These are phyloP conservation scores for Phaenicophaeus curvirostris DNA, from an alignment of 2,797 vertebrate species.

Conservation along the genomic window DNA sequence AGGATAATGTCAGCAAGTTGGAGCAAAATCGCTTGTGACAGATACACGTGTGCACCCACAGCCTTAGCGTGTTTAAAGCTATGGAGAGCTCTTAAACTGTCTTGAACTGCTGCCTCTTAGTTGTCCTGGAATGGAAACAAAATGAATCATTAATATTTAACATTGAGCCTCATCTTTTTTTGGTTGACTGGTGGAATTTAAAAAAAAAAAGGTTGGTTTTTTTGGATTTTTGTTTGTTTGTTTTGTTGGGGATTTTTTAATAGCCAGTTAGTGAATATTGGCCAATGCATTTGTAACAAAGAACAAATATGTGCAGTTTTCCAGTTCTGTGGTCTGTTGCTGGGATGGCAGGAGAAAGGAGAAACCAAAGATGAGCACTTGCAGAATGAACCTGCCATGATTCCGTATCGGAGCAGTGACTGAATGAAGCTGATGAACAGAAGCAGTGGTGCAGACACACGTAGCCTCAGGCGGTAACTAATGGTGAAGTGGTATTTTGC, in stretches of 20 bases:
- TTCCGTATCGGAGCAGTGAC: accelerated
- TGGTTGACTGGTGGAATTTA: not conserved
- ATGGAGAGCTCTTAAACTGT: not conserved
- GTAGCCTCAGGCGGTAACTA: not conserved
- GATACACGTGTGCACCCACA: not conserved
- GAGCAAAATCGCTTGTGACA: not conserved
- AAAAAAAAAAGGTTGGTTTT: no score
- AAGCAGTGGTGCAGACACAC: not conserved
- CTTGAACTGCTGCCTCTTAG: not conserved
- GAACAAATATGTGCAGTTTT: not conserved
- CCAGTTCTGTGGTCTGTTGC: not conserved
- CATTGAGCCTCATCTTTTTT: not conserved
- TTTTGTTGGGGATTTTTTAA: no score
- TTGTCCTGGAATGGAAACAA: not conserved
- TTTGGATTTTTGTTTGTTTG: no score
- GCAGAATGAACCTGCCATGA: not conserved
- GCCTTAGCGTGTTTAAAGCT: not conserved
- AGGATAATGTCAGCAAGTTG: not conserved
- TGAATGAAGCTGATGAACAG: not conserved
- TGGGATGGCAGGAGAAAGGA: not conserved
- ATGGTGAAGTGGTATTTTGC: not conserved
- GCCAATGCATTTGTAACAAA: not conserved
- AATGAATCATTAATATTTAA: not conserved
- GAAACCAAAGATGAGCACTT: not conserved
- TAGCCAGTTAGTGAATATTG: not conserved